Base-by-base conservation (phyloP, 2,113 vertebrate species). In the Lophura nycthemera region DNA sequence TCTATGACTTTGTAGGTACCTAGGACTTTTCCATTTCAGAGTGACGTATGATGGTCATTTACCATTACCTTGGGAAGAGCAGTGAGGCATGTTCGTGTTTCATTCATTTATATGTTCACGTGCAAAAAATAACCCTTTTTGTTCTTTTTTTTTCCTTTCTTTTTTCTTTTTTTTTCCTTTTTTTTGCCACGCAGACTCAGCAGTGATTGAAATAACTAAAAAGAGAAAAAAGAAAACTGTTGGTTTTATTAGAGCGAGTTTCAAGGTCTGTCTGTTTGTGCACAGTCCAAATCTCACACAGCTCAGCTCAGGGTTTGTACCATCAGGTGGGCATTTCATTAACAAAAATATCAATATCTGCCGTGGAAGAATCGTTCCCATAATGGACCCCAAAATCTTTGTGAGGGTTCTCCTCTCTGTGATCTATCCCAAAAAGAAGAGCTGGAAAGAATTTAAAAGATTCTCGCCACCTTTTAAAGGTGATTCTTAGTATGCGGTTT, bases 1-100 rank as follows among this genome's bases (percentile, higher is more conserved):
- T 40, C 61, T 34, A 8, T 34, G 32, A n/a, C n/a, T 59, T 20
- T 63, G 29, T 29, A 64, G 25, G 61, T 30, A 5, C 8, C 14
- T 54, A 17, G 52, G 25, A 64, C 16, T 38, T 8, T 20, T 2
- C 17, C 17, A 16, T 38, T 83, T 69, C 14, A 13, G 6, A 24
- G 30, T 12, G 56, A 1, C 2, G 11, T 78, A 47, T 1, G 0
- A 1, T 24, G 24, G 30, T 25, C 10, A 19, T 13, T 2, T 1
- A 4, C 13, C 11, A n/a, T n/a, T 32, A 9, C 61, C 21, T 7
- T 1, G 6, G 52, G 34, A 85, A 56, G 11, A 40, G 34, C 60
- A 50, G 16, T 4, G 15, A 24, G 34, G 11, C 21, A 14, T 1
- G 1, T 5, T 1, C 25, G 11, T 32, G 25, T 13, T 79, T 69